Conservation (phyloP, 2,797 vertebrate species). For the Chromobotia macracanthus region DNA sequence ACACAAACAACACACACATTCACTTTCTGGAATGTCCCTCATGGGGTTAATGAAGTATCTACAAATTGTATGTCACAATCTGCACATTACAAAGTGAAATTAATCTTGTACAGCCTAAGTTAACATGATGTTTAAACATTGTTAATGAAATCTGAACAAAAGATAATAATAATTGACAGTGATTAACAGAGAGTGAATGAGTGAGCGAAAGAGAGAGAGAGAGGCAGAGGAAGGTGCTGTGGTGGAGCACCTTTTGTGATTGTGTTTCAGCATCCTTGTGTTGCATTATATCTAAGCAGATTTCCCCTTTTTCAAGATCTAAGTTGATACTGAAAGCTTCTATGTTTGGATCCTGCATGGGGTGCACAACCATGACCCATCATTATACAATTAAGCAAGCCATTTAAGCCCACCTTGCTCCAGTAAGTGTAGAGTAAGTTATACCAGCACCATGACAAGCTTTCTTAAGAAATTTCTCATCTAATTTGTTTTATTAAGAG, state of each 20-base stretch:
- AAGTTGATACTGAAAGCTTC: neutral
- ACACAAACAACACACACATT: slow-evolving; percentile 1
- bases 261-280: slow-evolving; percentile 26
- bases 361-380: neutral
- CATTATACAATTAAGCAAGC: neutral
- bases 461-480: neutral
- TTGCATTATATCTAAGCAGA: neutral
- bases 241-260: slow-evolving; percentile 22
- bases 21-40: slow-evolving; percentile 6
- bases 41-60: neutral
- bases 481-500: slow-evolving; percentile 18
- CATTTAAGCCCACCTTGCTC: neutral
- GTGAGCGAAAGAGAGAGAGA: neutral
- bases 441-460: too few relatives aligned
- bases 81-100: neutral
- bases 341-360: too few relatives aligned
- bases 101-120: too few relatives aligned
- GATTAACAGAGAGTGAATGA: neutral
- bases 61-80: slow-evolving; percentile 1
- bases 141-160: neutral
- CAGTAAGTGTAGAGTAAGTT: too few relatives aligned
- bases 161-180: neutral
- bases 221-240: slow-evolving; percentile 15
- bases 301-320: slow-evolving; percentile 4
- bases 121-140: neutral